Percentiles rank a stretch among this genome's conserved stretches.
Conservation (phyloP, 2,888 invertebrate species). For the Polydesmus complanatus region DNA sequence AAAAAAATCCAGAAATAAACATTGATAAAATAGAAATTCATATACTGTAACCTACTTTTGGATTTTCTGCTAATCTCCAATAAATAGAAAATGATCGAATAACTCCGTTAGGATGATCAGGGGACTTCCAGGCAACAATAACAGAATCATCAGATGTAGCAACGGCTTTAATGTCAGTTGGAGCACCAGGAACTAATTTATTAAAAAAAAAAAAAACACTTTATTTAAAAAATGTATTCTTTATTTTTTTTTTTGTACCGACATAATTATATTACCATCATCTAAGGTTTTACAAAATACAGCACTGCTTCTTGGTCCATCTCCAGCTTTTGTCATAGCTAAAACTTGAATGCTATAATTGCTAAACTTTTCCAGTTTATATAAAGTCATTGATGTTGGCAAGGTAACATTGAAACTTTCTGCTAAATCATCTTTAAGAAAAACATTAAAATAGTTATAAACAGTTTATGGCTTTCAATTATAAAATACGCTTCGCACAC, state of each 20-base stretch:
- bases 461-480: background rate
- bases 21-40: too few species aligned
- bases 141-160: conserved; percentile 85
- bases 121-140: conserved; percentile 85
- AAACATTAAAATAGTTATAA: background rate
- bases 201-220: background rate
- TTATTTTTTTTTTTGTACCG: too few species aligned
- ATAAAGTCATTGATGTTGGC: conserved; percentile 77
- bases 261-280: too few species aligned
- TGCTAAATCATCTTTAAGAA: conserved; percentile 9
- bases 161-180: conserved; percentile 80
- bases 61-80: conserved; percentile 37
- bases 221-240: background rate
- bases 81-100: conserved; percentile 87
- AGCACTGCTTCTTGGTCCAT: conserved; percentile 73
- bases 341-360: conserved; percentile 95
- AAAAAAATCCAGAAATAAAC: too few species aligned
- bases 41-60: conserved; percentile 21
- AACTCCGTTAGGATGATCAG: conserved; percentile 80
- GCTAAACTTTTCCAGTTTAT: conserved; percentile 83
- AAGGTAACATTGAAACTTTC: conserved; percentile 32
- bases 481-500: background rate
- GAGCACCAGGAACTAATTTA: conserved; percentile 83
- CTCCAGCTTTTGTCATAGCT: conserved; percentile 88
- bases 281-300: conserved; percentile 91